Evolutionary conservation across 2,797 vertebrate genomes (phyloP).

Genomic region (Ibycter americanus): DNA sequence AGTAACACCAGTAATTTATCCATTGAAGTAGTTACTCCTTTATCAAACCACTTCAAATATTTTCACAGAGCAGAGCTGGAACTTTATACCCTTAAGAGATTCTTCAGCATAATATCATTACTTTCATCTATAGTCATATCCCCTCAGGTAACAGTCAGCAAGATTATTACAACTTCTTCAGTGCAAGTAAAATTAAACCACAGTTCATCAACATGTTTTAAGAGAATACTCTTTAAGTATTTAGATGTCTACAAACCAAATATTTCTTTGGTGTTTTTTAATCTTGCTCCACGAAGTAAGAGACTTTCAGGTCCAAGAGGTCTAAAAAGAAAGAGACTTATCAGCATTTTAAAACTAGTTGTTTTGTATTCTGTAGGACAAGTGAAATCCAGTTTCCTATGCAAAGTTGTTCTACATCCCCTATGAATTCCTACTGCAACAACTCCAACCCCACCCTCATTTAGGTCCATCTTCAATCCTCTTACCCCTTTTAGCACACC

Average conservation of each 20-base stretch:
- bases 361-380: background rate
- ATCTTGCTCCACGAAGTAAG: constrained; percentile 94
- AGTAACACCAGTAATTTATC: constrained; percentile 29
- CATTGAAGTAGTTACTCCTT: constrained; percentile 3
- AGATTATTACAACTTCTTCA: constrained; percentile 7
- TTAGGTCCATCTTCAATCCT: background rate
- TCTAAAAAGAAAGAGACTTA: constrained; percentile 76
- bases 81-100: constrained; percentile 17
- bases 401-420: background rate
- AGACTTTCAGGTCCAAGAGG: constrained; percentile 95
- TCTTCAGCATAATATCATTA: background rate
- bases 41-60: constrained; percentile 44
- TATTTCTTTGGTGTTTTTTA: constrained; percentile 99
- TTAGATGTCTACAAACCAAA: constrained; percentile 85
- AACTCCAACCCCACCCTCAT: background rate
- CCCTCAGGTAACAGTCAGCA: constrained; percentile 4
- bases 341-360: background rate
- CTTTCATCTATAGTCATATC: constrained; percentile 15
- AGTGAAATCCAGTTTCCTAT: background rate
- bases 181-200: constrained; percentile 1
- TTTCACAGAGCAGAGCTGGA: background rate
- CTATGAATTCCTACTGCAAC: background rate
- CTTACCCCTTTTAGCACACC: background rate
- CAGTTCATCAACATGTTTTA: constrained; percentile 4
- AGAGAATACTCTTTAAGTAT: constrained; percentile 24